Base-by-base conservation (phyloP, 2,113 vertebrate genomes). In the Platycercus adscitus region DNA sequence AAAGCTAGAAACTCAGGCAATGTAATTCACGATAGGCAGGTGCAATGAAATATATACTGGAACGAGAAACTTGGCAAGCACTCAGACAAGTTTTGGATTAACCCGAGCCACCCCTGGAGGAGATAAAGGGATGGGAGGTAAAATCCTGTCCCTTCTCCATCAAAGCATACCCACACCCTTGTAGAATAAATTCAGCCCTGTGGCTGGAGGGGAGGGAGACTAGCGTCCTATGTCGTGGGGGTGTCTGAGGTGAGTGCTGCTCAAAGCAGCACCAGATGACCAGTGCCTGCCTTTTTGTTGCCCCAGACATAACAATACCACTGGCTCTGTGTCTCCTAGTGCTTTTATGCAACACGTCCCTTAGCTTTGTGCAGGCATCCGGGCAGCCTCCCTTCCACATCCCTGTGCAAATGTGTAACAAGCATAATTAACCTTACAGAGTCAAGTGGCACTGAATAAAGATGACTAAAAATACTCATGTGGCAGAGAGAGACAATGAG, bases 71-170 rank as follows among this genome's bases (percentile, higher is more conserved):
- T 43, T 66, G 33, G 14, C 55, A 60, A 90, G 21, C 7, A 13
- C 31, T 76, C 11, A 26, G 52, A 24, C 14, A 16, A 61, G 20
- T 12, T 91, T 91, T 35, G 58, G 20, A 18, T 52, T 81, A 70
- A 70, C 29, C 12, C 0, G 0, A 15, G 23, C 43, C 33, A 13
- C 12, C 2, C 1, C 2, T 24, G n/a, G n/a, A 31, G 20, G 35
- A 80, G 19, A 17, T 9, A 26, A 86, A 72, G 8, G 44, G 17
- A 9, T 39, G 41, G 29, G 33, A 77, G 33, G 11, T 89, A n/a
- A 72, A 68, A 81, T 10, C 35, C 7, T 72, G 26, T 21, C 24
- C 13, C 20, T 75, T 71, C 29, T 47, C 9, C 20, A 10, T 15
- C 15, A 52, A 9, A 65, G 11, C 29, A 33, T 28, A 37, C 23